Evolutionary conservation across 2,888 invertebrate genomes (phyloP), one percentile per base, ranked within the genome.

Genomic region (Sepioteuthis lessoniana): DNA sequence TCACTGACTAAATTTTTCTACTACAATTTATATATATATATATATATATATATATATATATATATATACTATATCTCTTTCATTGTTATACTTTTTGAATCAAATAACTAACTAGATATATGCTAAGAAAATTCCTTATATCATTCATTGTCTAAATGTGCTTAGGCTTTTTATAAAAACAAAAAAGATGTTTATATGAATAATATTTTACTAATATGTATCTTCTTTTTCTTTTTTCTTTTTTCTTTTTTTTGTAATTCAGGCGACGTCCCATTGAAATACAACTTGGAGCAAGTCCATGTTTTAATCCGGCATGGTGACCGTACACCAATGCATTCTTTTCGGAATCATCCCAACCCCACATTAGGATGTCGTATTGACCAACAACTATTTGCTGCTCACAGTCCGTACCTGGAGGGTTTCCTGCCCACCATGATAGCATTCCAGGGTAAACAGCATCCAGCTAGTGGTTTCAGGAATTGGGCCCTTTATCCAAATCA

Each of bases 221-320:
- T n/a, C n/a, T n/a, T n/a, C n/a, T n/a, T n/a, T n/a, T n/a, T n/a
- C n/a, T n/a, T n/a, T 8, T 0, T 37, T 38, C 31, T 42, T 16
- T 42, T 93, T 38, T 93, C 5, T 93, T 47, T 93, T 92, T 37
- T 93, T 50, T 31, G 28, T 38, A 28, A 60, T 19, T 19, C 35
- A 93, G 93, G 93, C 38, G 60, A 93, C 21, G 94, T 94, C 16
- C 94, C 95, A 8, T 47, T 94, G 13, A 95, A 95, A 76, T 95
- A 95, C 94, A 94, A 94, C 31, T 95, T 97, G n/a, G 93, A 95
- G 90, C 95, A 96, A 38, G 96, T 96, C 4, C 96, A 96, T 91
- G 95, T 96, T 8, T 95, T 99, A 93, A 98, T 98, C 10, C 98
- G 99, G 35, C 99, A 99, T 97, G 99, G 99, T 0, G 99, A 99